Base-by-base conservation (phyloP, 2,888 invertebrate genomes). In the Drosophila cracens region DNA sequence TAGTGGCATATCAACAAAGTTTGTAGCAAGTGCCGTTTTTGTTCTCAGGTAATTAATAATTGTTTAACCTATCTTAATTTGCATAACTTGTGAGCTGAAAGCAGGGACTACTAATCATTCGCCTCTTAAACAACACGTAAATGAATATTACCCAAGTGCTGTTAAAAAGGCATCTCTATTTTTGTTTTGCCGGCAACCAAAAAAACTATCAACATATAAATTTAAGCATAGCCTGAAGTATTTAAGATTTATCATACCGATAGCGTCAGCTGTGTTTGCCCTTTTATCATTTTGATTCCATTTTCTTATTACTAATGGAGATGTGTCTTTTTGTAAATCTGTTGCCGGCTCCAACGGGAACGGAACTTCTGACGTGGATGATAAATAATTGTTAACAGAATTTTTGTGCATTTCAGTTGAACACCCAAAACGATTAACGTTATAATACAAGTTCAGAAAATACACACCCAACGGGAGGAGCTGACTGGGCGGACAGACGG, bases 1-100 rank as follows among this genome's bases (percentile, higher is more conserved):
- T 29, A 27, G 27, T 54, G 25, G 29, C 43, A 54, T 46, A 78
- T 63, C 46, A 76, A 79, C 57, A 69, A 64, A 61, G 61, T 40
- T 64, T 18, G 11, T 46, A 53, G 43, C 27, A 57, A 74, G 62
- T 74, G 66, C 29, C 27, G 43, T 51, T 74, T 13, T 56, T 31
- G 43, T 36, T n/a, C 25, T 18, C 59, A 51, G 75, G 74, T 79
- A 65, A 58, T 46, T 72, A 58, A 34, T 43, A 25, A 49, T 25
- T 21, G 29, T 58, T 25, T 21, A n/a, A 38, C 1, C n/a, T 33
- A 10, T 7, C 13, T 16, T 25, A 56, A 27, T 46, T 46, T 33
- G 18, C 36, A 58, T 33, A 7, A 46, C 18, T 43, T 25, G 13
- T 21, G 13, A 31, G 40, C 1, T 31, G 21, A 1, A 13, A 27